A percentile compares a stretch with the other conserved stretches of the same genome.
These are phyloP conservation scores for Strigamia crassipes DNA, from an alignment of 2,888 invertebrate species.

Conservation along the genomic window DNA sequence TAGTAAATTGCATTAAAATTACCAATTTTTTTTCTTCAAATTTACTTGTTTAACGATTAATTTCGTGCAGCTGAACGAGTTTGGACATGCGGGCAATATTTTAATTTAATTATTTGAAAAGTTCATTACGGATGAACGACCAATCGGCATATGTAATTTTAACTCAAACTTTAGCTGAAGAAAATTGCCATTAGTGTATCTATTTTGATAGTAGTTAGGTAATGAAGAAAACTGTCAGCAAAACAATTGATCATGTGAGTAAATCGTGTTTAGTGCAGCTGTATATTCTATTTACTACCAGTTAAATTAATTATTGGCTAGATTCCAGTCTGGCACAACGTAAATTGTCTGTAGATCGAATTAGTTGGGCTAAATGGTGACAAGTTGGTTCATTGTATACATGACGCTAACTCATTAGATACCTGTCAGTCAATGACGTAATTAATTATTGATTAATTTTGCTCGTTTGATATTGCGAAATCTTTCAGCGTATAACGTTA, in stretches of 20 bases:
- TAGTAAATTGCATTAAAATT: background rate
- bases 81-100: background rate
- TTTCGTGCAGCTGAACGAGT: background rate
- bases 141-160: background rate
- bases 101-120: background rate
- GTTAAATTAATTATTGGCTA: constrained; percentile 33
- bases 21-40: background rate
- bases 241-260: constrained; percentile 4
- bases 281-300: constrained; percentile 25
- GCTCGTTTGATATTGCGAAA: background rate
- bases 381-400: constrained; percentile 16
- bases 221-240: background rate
- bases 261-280: constrained; percentile 27
- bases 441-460: constrained; percentile 19
- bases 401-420: constrained; percentile 19
- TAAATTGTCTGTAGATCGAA: constrained; percentile 28
- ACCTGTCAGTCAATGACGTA: constrained; percentile 12
- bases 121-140: background rate
- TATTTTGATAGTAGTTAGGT: background rate
- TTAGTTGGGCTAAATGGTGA: constrained; percentile 31
- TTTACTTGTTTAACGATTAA: background rate
- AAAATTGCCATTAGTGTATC: background rate
- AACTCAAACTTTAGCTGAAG: background rate
- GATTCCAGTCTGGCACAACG: constrained; percentile 27
- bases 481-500: background rate